A percentile compares a stretch with the other conserved stretches of the same genome.
phyloP scores from a whole-genome alignment of 2,797 vertebrate species.

The Kryptopterus vitreolus region DNA sequence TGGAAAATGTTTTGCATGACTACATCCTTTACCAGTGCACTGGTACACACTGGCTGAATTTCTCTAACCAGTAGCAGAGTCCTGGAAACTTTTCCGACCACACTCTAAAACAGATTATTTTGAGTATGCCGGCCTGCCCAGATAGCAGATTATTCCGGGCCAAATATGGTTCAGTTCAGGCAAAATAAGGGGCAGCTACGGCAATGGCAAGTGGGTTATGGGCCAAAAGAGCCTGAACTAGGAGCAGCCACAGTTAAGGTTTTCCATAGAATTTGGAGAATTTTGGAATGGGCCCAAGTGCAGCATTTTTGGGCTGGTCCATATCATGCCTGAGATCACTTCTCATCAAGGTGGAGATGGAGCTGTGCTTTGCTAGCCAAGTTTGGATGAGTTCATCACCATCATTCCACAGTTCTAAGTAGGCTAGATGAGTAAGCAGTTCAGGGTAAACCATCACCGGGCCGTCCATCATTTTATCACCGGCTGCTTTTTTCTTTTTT shows the following conservation, averaged over 20 bases:
- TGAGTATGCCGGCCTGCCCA: conserved; percentile 24
- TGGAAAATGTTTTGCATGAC: conserved; percentile 56
- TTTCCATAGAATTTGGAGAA: conserved; percentile 23
- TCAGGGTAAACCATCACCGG: conserved; percentile 2
- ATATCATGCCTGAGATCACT: conserved; percentile 17
- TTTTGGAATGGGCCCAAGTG: conserved; percentile 6
- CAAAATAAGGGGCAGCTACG: conserved; percentile 12
- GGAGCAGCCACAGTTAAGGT: conserved; percentile 4
- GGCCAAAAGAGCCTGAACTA: conserved; percentile 15
- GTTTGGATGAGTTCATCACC: conserved; percentile 1
- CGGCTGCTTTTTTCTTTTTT: conserved; percentile 11
- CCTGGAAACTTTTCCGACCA: conserved; percentile 38
- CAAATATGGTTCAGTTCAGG: conserved; percentile 24
- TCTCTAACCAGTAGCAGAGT: conserved; percentile 38
- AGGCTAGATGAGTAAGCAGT: conserved; percentile 16
- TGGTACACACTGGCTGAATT: conserved; percentile 37
- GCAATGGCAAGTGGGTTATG: not conserved
- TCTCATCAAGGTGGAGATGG: conserved; percentile 9
- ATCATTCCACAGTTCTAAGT: conserved; percentile 20
- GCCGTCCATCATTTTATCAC: not conserved
- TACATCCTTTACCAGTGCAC: conserved; percentile 48
- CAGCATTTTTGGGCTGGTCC: conserved; percentile 24
- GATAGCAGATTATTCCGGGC: conserved; percentile 29
- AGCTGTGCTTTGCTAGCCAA: conserved; percentile 15
- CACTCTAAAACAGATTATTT: conserved; percentile 30